These are phyloP conservation scores for Sinocyclocheilus grahami DNA, from an alignment of 2,113 vertebrate genomes.

Conservation along the genomic window DNA sequence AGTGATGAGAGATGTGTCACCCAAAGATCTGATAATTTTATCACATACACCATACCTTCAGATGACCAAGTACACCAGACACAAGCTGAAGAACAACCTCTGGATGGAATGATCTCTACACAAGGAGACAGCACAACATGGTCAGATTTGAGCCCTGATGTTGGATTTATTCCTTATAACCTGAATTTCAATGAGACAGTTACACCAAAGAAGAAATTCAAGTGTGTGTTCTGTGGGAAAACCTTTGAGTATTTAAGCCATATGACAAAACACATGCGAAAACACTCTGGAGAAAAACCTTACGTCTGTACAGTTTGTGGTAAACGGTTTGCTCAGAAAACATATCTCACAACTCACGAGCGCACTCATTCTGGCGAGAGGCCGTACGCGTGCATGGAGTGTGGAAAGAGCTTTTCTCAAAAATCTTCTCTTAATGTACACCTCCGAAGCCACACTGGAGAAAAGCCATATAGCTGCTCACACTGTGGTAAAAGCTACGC, in stretches of 20 bases:
- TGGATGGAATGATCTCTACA: constrained; percentile 50
- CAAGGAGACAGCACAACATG: constrained; percentile 55
- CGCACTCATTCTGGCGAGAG: no score
- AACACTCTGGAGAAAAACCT: constrained; percentile 62
- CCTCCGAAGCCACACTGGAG: constrained; percentile 77
- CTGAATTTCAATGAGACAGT: constrained; percentile 40
- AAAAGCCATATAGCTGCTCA: constrained; percentile 74
- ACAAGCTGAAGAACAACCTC: not conserved
- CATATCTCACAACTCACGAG: constrained; percentile 70
- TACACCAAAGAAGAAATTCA: constrained; percentile 74
- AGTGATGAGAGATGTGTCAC: not conserved
- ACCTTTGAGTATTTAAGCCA: constrained; percentile 82
- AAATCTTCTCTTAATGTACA: constrained; percentile 80
- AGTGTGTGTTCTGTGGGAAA: constrained; percentile 84
- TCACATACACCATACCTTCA: constrained; percentile 26
- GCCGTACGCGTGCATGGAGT: no score
- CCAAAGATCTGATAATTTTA: constrained; percentile 39
- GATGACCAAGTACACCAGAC: constrained; percentile 22
- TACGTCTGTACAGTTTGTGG: no score
- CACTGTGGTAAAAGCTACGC: constrained; percentile 81
- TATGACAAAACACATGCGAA: constrained; percentile 80
- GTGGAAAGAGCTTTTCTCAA: no score
- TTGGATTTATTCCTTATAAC: not conserved
- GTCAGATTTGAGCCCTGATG: not conserved
- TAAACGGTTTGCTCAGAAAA: constrained; percentile 69